Base-by-base conservation (phyloP, 1,140 invertebrate species). In the Nasonia longicornis region DNA sequence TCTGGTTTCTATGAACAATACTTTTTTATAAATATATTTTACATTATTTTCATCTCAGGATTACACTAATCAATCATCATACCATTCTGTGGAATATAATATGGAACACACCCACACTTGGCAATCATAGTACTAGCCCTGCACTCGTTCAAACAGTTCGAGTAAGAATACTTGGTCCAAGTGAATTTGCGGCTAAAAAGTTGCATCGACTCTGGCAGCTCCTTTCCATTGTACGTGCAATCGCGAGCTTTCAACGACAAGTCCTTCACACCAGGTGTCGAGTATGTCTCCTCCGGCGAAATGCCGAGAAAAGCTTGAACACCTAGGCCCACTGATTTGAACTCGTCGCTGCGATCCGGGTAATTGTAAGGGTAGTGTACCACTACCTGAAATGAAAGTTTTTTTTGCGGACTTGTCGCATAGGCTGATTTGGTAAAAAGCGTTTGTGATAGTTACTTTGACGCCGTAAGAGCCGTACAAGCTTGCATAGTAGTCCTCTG, bases 101-200 rank as follows among this genome's bases (percentile, higher is more conserved):
- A 91, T 0, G 94, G 94, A 1, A 93, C 85, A 84, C 94, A 95
- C 20, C 91, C 89, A 83, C 94, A 95, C 2, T 85, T 84, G 2
- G 86, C 79, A 2, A 88, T 85, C 1, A 91, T 89, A 20, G 91
- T 87, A 10, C 86, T 85, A 16, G 91, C 87, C 26, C 92, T 90
- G 83, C 93, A 93, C 76, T 92, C 91, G 0, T 90, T 88, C 88
- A 94, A 89, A 84, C 94, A 95, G 84, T 95, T 95, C 76, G 92
- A 90, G 80, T 92, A 94, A 0, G 93, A 92, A 77, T 94, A 94
- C 1, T 88, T 88, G 0, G 45, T 71, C 10, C 66, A 82, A 29
- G 66, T 79, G 8, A 85, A 82, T 38, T 84, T 82, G 3, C 12
- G 78, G 2, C 85, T 84, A 16, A 93, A 90, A 2, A 85, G 83